Evolutionary conservation across 1,140 invertebrate species (phyloP), one percentile per base, ranked within the genome.

Genomic region (Watersipora subatra): DNA sequence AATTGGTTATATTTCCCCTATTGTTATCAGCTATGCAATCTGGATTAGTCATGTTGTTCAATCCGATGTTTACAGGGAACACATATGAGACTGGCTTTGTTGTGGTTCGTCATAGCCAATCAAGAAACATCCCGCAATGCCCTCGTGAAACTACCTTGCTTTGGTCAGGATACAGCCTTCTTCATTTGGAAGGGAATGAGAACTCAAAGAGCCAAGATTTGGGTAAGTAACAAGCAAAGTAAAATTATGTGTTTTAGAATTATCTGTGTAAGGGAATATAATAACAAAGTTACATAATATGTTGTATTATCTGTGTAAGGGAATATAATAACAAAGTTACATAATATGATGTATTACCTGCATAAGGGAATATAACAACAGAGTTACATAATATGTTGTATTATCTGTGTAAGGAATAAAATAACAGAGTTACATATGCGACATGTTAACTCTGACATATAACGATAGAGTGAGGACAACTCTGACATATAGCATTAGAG

Each of bases 141-240:
- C 95, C 95, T 0, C 73, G 72, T 58, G 87, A 90, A 65, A 91
- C 92, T 0, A 80, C 85, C 0, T 86, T 87, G 75, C 73, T 99
- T 61, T 99, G 96, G 95, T 87, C 91, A 68, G 97, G 96, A 65
- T 99, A 91, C 79, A 97, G 93, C 25, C 82, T 99, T 0, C 84
- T 98, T 0, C 92, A 97, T 73, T 89, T 97, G 65, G 88, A 93
- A 78, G 94, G 91, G 58, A 92, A 95, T 80, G 87, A 88, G 68
- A 87, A 89, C 76, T 86, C 93, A 0, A 87, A 91, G 73, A 91
- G 90, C 63, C 94, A 97, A 85, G 95, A 98, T 84, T 84, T 98
- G 72, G 94, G 92, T 88, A 83, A 67, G 67, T 66, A 25, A 26
- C 2, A 2, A 2, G 19, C 28, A 20, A 28, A 25, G n/a, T 64